These are phyloP conservation scores for Sanderia malayensis DNA, from an alignment of 30 jellyfish, hydroid and myxozoan genomes.

Conservation along the genomic window DNA sequence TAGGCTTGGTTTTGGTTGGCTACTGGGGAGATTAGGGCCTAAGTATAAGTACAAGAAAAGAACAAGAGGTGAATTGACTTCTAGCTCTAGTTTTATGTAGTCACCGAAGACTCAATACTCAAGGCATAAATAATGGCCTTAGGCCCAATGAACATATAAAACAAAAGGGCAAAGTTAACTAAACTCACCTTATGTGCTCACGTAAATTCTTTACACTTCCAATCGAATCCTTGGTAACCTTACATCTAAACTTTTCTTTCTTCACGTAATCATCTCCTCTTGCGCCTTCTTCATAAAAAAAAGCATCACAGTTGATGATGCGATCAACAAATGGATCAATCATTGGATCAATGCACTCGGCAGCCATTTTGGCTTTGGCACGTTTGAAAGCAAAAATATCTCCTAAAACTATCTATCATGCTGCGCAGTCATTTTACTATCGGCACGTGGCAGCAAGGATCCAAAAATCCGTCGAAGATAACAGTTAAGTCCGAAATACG, in stretches of 20 bases:
- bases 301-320: constrained; percentile 10
- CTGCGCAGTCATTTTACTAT: constrained; percentile 27
- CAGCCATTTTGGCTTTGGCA: constrained; percentile 16
- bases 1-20: constrained; percentile 5
- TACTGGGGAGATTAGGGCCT: constrained; percentile 5
- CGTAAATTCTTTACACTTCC: constrained; percentile 11
- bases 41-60: constrained; percentile 1
- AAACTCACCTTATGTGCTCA: constrained; percentile 4
- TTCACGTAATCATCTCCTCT: constrained; percentile 8
- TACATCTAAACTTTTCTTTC: constrained; percentile 4
- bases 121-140: constrained; percentile 2
- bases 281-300: constrained; percentile 8
- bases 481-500: constrained; percentile 36
- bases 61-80: constrained; percentile 2
- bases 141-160: constrained; percentile 2
- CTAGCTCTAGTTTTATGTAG: constrained; percentile 2
- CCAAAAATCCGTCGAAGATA: constrained; percentile 21
- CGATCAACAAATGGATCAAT: constrained; percentile 2
- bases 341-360: not conserved
- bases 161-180: not conserved
- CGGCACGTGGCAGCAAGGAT: constrained; percentile 37
- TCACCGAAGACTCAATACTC: constrained; percentile 4
- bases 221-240: not conserved
- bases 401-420: constrained; percentile 12
- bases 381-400: constrained; percentile 1